Evolutionary conservation across 2,888 invertebrate genomes (phyloP), one percentile per base, ranked within the genome.

Genomic region (Apodemia duryi): DNA sequence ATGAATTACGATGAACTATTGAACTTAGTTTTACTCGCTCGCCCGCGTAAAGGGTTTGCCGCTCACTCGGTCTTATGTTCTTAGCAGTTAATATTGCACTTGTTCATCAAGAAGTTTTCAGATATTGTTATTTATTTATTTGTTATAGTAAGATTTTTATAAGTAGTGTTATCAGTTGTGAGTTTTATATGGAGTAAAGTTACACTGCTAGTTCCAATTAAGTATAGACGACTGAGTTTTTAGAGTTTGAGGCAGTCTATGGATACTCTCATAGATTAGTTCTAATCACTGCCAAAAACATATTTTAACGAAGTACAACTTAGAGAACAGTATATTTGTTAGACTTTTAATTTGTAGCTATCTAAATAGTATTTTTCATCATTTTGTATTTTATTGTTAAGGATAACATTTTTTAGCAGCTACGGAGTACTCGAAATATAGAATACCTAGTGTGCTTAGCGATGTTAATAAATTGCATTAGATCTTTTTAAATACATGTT

Each of bases 51-150:
- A 64, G 67, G 64, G 69, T 72, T 72, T 73, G 83, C 83, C 84
- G 85, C 84, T 84, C 82, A 76, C 78, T 75, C 75, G 75, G 84
- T 86, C 85, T 88, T 86, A 86, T 85, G 86, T 89, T 87, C 75
- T 72, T 80, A 77, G 71, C 29, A 71, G 70, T 71, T 68, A 72
- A 74, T 84, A 79, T 71, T 77, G 75, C 75, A 76, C 75, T 72
- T 72, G 73, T 64, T 69, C 49, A 65, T 64, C 51, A 61, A 54
- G 13, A 54, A 62, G 61, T 63, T 63, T 52, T 65, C 77, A 74
- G 77, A 78, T 81, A 76, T 81, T 75, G 81, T 80, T 89, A 86
- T 87, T 89, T 86, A 86, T 86, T 85, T 77, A 76, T 83, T 83
- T 61, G 63, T 66, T 67, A 62, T 73, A 72, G 67, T 46, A 29